These are phyloP conservation scores for Muricea muricata DNA, from an alignment of 92 coral and sea anemone genomes.

Conservation along the genomic window DNA sequence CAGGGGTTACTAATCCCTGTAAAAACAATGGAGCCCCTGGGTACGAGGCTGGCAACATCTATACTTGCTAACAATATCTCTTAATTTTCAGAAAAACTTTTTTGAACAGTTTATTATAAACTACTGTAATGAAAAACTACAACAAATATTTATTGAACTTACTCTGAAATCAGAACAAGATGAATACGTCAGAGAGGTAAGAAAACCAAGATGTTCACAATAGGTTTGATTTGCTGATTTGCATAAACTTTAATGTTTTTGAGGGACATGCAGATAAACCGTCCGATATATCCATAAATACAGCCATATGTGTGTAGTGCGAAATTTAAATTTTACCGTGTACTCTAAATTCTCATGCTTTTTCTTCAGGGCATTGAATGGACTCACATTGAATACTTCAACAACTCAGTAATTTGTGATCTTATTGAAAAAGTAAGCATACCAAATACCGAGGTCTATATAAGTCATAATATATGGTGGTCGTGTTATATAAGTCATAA, in stretches of 20 bases:
- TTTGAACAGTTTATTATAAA: constrained; percentile 99
- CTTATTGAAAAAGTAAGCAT: constrained; percentile 86
- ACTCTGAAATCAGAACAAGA: constrained; percentile 97
- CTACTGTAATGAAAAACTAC: constrained; percentile 98
- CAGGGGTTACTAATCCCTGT: too few relatives aligned
- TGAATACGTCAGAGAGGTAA: constrained; percentile 96
- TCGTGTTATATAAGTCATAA: neutral
- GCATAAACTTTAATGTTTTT: too few relatives aligned
- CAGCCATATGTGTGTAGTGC: neutral
- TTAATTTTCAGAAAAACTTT: constrained; percentile 78
- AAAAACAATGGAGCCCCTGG: too few relatives aligned
- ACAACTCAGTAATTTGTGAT: constrained; percentile 91
- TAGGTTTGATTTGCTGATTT: too few relatives aligned
- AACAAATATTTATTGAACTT: constrained; percentile 93
- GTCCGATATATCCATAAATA: too few relatives aligned
- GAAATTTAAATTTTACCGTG: neutral
- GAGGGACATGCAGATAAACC: too few relatives aligned
- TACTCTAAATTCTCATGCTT: neutral
- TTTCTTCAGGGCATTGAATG: constrained; percentile 91
- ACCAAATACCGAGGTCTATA: neutral
- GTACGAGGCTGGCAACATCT: too few relatives aligned
- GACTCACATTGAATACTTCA: constrained; percentile 90
- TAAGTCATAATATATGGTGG: neutral
- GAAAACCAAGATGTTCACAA: neutral
- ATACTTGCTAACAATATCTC: neutral